Evolutionary conservation across 2,113 vertebrate genomes (phyloP), one percentile per base, ranked within the genome.

Genomic region (Tachycineta bicolor): DNA sequence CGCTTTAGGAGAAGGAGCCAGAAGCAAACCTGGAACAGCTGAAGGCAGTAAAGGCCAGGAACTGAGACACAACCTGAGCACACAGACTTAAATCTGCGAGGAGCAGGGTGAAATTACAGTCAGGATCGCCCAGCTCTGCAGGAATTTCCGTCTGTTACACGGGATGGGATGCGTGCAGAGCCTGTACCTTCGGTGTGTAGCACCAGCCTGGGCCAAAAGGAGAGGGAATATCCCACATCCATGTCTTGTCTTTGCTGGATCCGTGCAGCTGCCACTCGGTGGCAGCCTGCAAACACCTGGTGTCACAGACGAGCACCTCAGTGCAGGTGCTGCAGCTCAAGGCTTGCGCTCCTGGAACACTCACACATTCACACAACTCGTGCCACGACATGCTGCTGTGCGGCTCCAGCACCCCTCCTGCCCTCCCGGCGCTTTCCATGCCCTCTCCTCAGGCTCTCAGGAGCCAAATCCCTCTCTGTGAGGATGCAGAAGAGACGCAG

Each of bases 271-370:
- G 88, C 95, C 96, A 94, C 95, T 95, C 88, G 71, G 94, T 95
- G 92, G 94, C 90, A 95, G 90, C 84, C 92, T 97, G 83, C 63
- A 95, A 73, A 83, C 95, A 67, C 10, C 14, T 34, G 11, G 16
- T 23, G 10, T 59, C 26, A 20, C 37, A 2, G 6, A 18, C 0
- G 7, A 26, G 37, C 83, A 79, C 59, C 89, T 83, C 15, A 29
- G n/a, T 0, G 34, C 50, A 47, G 86, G 39, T 47, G 8, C 1
- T 5, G 29, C 76, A 78, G 68, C 39, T 67, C 46, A 10, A 5
- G 0, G 1, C 16, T 47, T 2, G 14, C 16, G 14, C 69, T 7
- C 0, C 1, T 26, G 37, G 50, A 64, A 73, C 44, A 3, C 41
- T 11, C n/a, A 7, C 13, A 24, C 24, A 14, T 6, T 20, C 73